Percentiles rank a stretch among this genome's conserved stretches.
Evolutionary conservation across 2,113 vertebrate species (phyloP).

Genomic region (Oreochromis tanganicae): DNA sequence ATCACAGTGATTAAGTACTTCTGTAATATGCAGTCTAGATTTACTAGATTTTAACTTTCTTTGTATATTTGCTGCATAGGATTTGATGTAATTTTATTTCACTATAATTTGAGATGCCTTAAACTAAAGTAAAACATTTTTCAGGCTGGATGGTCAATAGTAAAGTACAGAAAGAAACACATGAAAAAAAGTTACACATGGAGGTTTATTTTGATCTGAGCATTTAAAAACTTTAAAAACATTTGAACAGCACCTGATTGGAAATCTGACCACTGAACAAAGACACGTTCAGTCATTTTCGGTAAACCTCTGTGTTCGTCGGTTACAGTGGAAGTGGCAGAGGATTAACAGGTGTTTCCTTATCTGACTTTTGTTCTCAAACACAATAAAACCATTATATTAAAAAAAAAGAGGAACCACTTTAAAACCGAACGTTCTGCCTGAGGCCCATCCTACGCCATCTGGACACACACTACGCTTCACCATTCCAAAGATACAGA

Average conservation of each 20-base stretch:
- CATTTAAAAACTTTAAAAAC: background rate
- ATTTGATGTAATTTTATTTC: background rate
- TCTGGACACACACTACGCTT: background rate
- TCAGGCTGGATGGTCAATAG: background rate
- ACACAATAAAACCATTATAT: slow-evolving; percentile 47
- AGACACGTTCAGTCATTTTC: background rate
- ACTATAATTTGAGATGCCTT: background rate
- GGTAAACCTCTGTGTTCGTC: background rate
- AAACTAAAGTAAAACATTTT: background rate
- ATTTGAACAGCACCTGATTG: background rate
- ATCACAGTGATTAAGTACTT: background rate
- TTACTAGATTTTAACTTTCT: background rate
- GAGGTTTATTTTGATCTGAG: background rate
- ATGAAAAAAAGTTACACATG: background rate
- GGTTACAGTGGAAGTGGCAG: background rate
- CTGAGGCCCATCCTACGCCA: background rate
- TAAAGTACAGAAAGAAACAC: background rate
- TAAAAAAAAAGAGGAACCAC: slow-evolving; percentile 45
- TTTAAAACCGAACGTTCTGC: slow-evolving; percentile 13
- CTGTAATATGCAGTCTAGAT: background rate
- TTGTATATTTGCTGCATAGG: fast-evolving
- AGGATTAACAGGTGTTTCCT: slow-evolving; percentile 30
- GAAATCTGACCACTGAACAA: background rate
- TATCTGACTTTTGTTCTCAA: slow-evolving; percentile 51
- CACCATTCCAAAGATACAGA: background rate